Evolutionary conservation across 2,888 invertebrate genomes (phyloP).

Genomic region (Pammene fasciana): DNA sequence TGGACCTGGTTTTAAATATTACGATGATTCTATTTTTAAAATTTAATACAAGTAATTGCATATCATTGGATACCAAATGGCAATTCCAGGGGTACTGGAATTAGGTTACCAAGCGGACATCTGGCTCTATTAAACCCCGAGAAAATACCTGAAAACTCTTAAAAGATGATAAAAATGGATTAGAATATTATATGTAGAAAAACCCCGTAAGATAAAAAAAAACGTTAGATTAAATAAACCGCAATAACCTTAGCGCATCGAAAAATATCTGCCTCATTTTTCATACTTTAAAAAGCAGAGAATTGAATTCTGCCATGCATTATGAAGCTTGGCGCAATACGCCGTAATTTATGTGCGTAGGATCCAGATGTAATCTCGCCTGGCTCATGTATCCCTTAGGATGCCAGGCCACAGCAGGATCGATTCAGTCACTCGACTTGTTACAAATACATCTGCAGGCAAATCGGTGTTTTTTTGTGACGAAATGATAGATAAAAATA

Average conservation of each 20-base stretch:
- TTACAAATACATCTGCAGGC: background rate
- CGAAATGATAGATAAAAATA: too few species aligned
- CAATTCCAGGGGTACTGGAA: too few species aligned
- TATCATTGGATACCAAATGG: too few species aligned
- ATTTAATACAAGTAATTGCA: too few species aligned
- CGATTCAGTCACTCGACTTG: constrained; percentile 7
- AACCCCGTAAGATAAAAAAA: background rate
- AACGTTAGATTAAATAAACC: constrained; percentile 12
- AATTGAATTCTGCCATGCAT: constrained; percentile 38
- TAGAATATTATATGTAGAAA: background rate
- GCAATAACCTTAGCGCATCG: constrained; percentile 2
- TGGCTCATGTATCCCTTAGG: constrained; percentile 44
- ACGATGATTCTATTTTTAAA: background rate
- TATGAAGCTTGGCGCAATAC: constrained; percentile 33
- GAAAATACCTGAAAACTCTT: too few species aligned
- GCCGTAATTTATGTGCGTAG: constrained; percentile 53
- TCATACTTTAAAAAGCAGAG: constrained; percentile 28
- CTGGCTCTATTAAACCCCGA: too few species aligned
- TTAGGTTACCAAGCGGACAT: too few species aligned
- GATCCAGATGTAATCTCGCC: constrained; percentile 58
- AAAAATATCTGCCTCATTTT: constrained; percentile 24
- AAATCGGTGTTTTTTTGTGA: too few species aligned
- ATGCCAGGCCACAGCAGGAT: constrained; percentile 9
- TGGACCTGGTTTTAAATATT: background rate
- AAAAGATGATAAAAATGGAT: too few species aligned